Base-by-base conservation (phyloP, 2,888 invertebrate genomes). In the Eristalis pertinax region DNA sequence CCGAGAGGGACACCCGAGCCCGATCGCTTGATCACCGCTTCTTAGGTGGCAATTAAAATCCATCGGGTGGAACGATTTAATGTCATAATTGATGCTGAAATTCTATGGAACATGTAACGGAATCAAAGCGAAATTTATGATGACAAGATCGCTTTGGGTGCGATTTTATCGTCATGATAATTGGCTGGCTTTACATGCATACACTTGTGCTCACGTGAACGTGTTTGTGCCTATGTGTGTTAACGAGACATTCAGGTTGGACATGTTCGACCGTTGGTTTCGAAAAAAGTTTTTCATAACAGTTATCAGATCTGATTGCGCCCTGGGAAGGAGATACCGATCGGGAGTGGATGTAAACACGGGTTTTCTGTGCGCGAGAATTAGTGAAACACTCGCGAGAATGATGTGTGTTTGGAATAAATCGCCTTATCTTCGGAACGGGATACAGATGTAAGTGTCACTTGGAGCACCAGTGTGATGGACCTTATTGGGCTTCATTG, bases 31-130 rank as follows among this genome's bases (percentile, higher is more conserved):
- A 74, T 63, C 62, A 50, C 38, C 65, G 56, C 86, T 86, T 72
- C 83, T 78, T 83, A 83, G 74, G 86, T 82, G 83, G 83, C 74
- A 86, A 83, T 83, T 83, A 86, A 74, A 19, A 86, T 62, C 32
- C 70, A 74, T 58, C 69, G 74, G 56, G 43, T 67, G 78, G 83
- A 83, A 69, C 77, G 65, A 24, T 85, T 78, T 85, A 82, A 85
- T 85, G 77, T 82, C 77, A 69, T 77, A 82, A 85, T 82, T 77
- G 77, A 69, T 73, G 73, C 60, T 70, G 69, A 22, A 73, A 82
- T 85, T 82, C 63, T 38, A 35, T 68, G 29, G 22, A 50, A 35
- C 29, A 19, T 58, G 32, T 70, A 73, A 73, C 73, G 82, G 77
- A 41, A 64, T 69, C 50, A n/a, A 64, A 72, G 38, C 56, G n/a